Percentiles rank a stretch among this genome's conserved stretches.
Conservation (phyloP, 2,888 invertebrate genomes). For the Alcis repandata region DNA sequence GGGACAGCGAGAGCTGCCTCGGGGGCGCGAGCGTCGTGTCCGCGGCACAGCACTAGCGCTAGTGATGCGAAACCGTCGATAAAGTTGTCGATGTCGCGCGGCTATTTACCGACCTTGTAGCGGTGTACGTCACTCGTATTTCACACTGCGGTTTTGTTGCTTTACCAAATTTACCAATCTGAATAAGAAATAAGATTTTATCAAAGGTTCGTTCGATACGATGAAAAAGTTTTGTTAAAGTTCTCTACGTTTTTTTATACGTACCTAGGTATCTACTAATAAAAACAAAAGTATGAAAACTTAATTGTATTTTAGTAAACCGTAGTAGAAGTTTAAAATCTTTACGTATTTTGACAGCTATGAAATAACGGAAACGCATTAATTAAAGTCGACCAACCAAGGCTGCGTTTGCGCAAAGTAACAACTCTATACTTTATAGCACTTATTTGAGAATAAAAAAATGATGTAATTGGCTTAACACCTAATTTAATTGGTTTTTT, state of each 20-base stretch:
- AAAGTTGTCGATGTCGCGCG: constrained; percentile 53
- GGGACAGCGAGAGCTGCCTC: constrained; percentile 6
- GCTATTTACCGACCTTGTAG: constrained; percentile 54
- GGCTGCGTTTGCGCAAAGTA: constrained; percentile 7
- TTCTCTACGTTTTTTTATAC: background rate
- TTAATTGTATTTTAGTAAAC: too few species aligned
- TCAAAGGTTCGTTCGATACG: background rate
- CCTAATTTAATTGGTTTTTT: constrained; percentile 20
- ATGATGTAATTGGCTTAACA: constrained; percentile 20
- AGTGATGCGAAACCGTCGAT: constrained; percentile 62
- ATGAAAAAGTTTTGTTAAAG: background rate
- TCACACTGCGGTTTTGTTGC: constrained; percentile 41
- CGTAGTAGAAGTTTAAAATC: too few species aligned
- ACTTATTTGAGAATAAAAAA: background rate
- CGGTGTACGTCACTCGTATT: constrained; percentile 38
- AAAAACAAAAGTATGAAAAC: too few species aligned
- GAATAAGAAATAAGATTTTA: constrained; percentile 11
- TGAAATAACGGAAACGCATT: constrained; percentile 12
- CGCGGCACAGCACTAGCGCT: constrained; percentile 40
- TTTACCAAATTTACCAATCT: constrained; percentile 17
- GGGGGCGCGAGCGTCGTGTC: constrained; percentile 21
- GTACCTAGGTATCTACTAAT: too few species aligned
- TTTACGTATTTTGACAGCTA: background rate
- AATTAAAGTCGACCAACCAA: constrained; percentile 2
- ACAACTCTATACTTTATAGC: background rate